Evolutionary conservation across 2,888 invertebrate genomes (phyloP).

Genomic region (Exocentrus adspersus): DNA sequence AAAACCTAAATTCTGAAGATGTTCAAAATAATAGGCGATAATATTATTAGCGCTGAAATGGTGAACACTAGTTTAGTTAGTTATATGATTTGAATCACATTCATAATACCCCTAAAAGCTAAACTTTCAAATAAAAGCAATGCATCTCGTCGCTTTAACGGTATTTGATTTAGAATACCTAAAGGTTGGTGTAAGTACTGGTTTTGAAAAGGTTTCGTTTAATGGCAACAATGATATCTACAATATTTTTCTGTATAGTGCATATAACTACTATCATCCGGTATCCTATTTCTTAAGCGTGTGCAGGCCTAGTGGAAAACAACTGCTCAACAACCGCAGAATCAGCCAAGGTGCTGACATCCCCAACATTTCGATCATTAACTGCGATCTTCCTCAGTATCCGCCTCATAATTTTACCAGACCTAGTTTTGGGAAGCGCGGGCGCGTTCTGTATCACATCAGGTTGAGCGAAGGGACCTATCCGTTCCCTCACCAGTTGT

Average conservation of each 20-base stretch:
- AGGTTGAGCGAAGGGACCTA: conserved; percentile 96
- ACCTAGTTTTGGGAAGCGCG: conserved; percentile 94
- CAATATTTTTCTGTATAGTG: no score
- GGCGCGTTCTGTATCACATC: conserved; percentile 95
- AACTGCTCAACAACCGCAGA: conserved; percentile 85
- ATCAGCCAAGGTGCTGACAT: conserved; percentile 94
- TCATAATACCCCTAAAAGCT: conserved; percentile 4
- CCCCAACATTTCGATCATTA: conserved; percentile 90
- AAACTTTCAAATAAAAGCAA: no score
- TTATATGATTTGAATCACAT: conserved; percentile 19
- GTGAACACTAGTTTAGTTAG: no score
- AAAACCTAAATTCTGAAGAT: no score
- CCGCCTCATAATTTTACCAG: conserved; percentile 98
- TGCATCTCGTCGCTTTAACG: no score
- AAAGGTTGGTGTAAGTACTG: not conserved
- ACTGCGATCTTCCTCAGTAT: conserved; percentile 93
- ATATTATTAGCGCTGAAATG: no score
- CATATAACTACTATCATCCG: no score
- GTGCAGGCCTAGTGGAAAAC: conserved; percentile 74
- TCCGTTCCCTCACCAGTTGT: conserved; percentile 84
- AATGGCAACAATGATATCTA: no score
- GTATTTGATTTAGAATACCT: no score
- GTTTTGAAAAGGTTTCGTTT: not conserved
- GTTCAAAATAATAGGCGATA: no score
- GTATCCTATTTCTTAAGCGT: conserved; percentile 44